Base-by-base conservation (phyloP, 1,140 invertebrate species). In the Holcopasites calliopsidis region DNA sequence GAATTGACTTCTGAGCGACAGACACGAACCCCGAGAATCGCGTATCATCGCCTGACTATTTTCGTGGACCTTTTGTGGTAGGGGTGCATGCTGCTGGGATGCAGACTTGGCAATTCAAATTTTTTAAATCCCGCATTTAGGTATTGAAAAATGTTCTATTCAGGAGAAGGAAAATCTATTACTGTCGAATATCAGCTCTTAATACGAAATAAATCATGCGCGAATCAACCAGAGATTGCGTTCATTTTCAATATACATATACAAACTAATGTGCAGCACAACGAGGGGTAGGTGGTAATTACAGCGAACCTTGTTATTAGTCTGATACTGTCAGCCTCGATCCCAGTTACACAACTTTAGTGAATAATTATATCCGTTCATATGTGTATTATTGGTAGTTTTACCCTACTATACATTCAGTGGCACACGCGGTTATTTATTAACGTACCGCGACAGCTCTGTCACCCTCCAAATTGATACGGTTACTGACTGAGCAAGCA, bases 301-400 rank as follows among this genome's bases (percentile, higher is more conserved):
- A 73, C 69, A 38, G 44, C 66, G 79, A 66, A 74, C 44, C 73
- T 80, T 62, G 77, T 84, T 69, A 83, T 83, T 76, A 84, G 42
- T 68, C 73, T n/a, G 50, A 68, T 80, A 76, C 60, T 47, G 35
- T 40, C 54, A 42, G 58, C 74, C 50, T 26, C 54, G 57, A 57
- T 68, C 33, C 50, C 42, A 23, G 73, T 72, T 82, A 64, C 50
- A 79, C 65, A 79, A 83, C 77, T 50, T 64, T 68, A n/a, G 47
- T 26, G 52, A 47, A 65, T 82, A 83, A 83, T 84, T 76, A 77
- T 40, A 26, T 68, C 21, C 33, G 13, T 11, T 82, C 78, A 78
- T 31, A 23, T 50, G 18, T 31, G 26, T 18, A 69, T 44, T 44
- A 35, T 69, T 49, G 44, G 52, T 66, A 38, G 18, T 68, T 47